Evolutionary conservation across 2,797 vertebrate species (phyloP).

Genomic region (Molossus alvarezi): DNA sequence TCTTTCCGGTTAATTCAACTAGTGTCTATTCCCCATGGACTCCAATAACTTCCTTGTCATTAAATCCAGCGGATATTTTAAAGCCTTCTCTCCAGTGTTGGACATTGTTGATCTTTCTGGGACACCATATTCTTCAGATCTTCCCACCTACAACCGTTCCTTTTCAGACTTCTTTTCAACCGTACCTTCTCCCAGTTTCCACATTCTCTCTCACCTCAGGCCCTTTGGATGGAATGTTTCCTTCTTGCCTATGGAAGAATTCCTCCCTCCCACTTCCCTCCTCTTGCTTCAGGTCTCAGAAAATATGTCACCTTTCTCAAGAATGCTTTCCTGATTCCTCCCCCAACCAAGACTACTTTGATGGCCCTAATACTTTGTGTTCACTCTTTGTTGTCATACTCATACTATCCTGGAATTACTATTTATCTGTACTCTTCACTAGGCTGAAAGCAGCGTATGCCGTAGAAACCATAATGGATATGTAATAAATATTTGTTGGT

Average conservation of each 20-base stretch:
- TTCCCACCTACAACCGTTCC: neutral
- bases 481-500: neutral
- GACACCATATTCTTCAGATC: neutral
- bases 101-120: neutral
- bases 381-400: neutral
- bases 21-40: neutral
- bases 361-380: neutral
- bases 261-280: neutral
- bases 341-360: neutral
- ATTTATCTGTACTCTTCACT: neutral
- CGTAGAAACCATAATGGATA: neutral
- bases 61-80: neutral
- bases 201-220: neutral
- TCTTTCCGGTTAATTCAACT: constrained; percentile 24
- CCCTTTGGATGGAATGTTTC: neutral
- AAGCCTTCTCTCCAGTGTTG: neutral
- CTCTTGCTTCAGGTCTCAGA: neutral
- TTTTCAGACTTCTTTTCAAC: neutral
- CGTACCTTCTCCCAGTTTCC: neutral
- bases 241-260: neutral
- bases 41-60: neutral
- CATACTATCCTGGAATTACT: neutral
- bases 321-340: neutral
- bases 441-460: neutral
- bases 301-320: constrained; percentile 5